Evolutionary conservation across 2,888 invertebrate genomes (phyloP), one percentile per base, ranked within the genome.

Genomic region (Horisme vitalbata): DNA sequence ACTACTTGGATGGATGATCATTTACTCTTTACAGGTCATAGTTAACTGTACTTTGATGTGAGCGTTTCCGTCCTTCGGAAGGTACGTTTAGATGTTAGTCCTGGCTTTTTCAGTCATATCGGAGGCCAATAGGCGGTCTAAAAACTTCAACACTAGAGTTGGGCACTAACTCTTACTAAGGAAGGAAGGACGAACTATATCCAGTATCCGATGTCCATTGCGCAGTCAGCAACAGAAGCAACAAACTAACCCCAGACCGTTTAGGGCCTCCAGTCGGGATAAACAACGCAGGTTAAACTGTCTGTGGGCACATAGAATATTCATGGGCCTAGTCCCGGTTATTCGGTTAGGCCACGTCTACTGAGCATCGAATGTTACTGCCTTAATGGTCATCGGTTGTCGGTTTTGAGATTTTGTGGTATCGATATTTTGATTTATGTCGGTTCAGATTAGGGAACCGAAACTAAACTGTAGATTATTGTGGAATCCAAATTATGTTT

Each of bases 281-380:
- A 75, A 75, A 74, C 75, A 75, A 63, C 64, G 62, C 60, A 61
- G 71, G 71, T 68, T 63, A 56, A 59, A 64, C 68, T 59, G 61
- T 59, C 59, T 63, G 57, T 55, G 53, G 51, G 43, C 57, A 44
- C 62, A 68, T 72, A 57, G 68, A 77, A 75, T 77, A 76, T 76
- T 76, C 75, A 76, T 58, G 44, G 37, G 5, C 21, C 49, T 48
- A 9, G 36, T 15, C 49, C 52, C 45, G 57, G 55, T 50, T 54
- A 57, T 57, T 63, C 57, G 50, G 58, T 55, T 57, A 48, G 27
- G 31, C 24, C 32, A 28, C 47, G 30, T 57, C 51, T 55, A 52
- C 49, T 44, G 23, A 41, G 10, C 28, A 24, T 37, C 32, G 37
- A 52, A 46, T 44, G 39, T 41, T 26, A 52, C 14, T 36, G 33